Evolutionary conservation across 2,113 vertebrate species (phyloP), one percentile per base, ranked within the genome.

Genomic region (Anguilla rostrata): DNA sequence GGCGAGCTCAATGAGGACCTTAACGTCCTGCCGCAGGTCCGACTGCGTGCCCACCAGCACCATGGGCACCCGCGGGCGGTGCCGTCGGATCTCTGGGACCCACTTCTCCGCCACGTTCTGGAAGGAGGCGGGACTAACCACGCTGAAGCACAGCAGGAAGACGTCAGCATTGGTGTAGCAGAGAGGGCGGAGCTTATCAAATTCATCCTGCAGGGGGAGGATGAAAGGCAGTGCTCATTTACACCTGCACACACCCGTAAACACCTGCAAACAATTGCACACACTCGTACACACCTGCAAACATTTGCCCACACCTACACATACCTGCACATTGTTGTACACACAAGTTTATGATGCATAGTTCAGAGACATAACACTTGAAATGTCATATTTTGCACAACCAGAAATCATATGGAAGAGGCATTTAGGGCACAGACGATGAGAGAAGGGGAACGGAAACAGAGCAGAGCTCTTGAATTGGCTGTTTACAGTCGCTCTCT

Each of bases 131-230:
- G 98, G 98, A 90, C 96, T 97, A 87, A 99, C 97, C 0, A 99
- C 98, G 0, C 98, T 99, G 95, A 99, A 99, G 96, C 98, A 99
- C 82, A 99, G 93, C 92, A 99, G 93, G 93, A 99, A 99, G 92
- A 98, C 95, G 87, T 99, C 98, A 0, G 98, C 95, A 53, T 97
- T 97, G 92, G 98, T 97, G 93, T 99, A 99, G 92, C 98, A 99
- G 87, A 99, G 95, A 18, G 98, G 98, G 11, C 98, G 95, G 86
- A 99, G 96, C 92, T 97, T 97, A 94, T 99, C 98, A 0, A 99
- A 99, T 92, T 99, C 98, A 88, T 99, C 98, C 98, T 99, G 95
- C 63, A 84, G 60, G 40, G n/a, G 16, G 8, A 66, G 82, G n/a
- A 29, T 26, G 39, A 80, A 63, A 82, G 43, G 83, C 34, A 57